Conservation (phyloP, 2,888 invertebrate genomes). For the Lasiommata megera region DNA sequence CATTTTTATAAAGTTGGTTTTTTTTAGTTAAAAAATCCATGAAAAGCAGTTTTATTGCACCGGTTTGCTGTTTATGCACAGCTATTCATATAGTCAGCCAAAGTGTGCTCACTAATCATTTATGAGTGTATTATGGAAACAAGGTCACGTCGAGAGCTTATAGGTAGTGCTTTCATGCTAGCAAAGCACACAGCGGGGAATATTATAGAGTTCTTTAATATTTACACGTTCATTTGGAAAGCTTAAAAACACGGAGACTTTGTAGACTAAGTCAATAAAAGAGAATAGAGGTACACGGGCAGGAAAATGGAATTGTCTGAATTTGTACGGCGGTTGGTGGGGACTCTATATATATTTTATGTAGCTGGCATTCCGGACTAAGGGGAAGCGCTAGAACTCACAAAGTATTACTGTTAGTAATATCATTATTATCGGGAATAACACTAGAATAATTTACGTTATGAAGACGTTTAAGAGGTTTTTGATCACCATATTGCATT, state of each 20-base stretch:
- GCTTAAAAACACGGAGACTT: slow-evolving; percentile 1
- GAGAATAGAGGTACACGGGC: slow-evolving; percentile 2
- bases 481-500: too few relatives aligned
- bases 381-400: too few relatives aligned
- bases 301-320: slow-evolving; percentile 6
- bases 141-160: slow-evolving; percentile 5
- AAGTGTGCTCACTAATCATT: not conserved
- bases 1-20: too few relatives aligned
- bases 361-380: too few relatives aligned
- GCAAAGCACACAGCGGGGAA: not conserved
- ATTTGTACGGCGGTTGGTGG: not conserved
- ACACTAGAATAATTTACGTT: too few relatives aligned
- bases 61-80: not conserved
- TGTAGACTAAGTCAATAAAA: not conserved
- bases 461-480: too few relatives aligned
- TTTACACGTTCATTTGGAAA: slow-evolving; percentile 10
- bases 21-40: not conserved
- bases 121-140: slow-evolving; percentile 11
- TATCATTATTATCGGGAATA: too few relatives aligned
- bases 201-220: slow-evolving; percentile 9
- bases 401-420: too few relatives aligned
- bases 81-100: not conserved
- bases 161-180: slow-evolving; percentile 3
- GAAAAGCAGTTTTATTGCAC: not conserved
- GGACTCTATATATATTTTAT: too few relatives aligned